These are phyloP conservation scores for Cyrtorhinus lividipennis DNA, from an alignment of 1,140 invertebrate species.

Conservation along the genomic window DNA sequence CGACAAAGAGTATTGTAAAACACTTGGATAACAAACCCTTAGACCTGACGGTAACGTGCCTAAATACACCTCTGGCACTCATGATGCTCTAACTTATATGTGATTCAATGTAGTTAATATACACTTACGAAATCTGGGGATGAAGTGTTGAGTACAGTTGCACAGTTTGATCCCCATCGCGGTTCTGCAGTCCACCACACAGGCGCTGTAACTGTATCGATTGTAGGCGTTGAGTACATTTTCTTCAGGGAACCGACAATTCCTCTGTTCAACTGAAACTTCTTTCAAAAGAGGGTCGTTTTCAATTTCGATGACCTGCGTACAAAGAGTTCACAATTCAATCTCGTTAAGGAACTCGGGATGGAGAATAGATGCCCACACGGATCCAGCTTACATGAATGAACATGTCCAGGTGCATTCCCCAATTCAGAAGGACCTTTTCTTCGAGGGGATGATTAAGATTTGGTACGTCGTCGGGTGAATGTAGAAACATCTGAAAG, in stretches of 20 bases:
- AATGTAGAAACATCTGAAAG: conserved; percentile 45
- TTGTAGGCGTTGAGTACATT: conserved; percentile 42
- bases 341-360: no score
- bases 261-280: conserved; percentile 37
- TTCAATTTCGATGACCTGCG: conserved; percentile 38
- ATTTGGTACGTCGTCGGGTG: conserved; percentile 48
- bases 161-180: conserved; percentile 42
- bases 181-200: conserved; percentile 49
- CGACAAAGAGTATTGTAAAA: no score
- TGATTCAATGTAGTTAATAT: neutral
- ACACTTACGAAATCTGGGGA: conserved; percentile 37
- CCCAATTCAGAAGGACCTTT: conserved; percentile 25
- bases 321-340: neutral
- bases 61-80: no score
- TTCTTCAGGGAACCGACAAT: conserved; percentile 49
- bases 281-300: conserved; percentile 39
- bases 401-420: conserved; percentile 19
- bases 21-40: no score
- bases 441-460: conserved; percentile 33
- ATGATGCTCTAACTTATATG: neutral
- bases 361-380: no score
- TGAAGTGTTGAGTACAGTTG: conserved; percentile 49
- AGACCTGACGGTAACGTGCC: no score
- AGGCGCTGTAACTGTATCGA: conserved; percentile 50
- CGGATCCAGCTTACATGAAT: conserved; percentile 21